A percentile compares a stretch with the other conserved stretches of the same genome.
Evolutionary conservation across 1,140 invertebrate species (phyloP).

Genomic region (Cepaea nemoralis): DNA sequence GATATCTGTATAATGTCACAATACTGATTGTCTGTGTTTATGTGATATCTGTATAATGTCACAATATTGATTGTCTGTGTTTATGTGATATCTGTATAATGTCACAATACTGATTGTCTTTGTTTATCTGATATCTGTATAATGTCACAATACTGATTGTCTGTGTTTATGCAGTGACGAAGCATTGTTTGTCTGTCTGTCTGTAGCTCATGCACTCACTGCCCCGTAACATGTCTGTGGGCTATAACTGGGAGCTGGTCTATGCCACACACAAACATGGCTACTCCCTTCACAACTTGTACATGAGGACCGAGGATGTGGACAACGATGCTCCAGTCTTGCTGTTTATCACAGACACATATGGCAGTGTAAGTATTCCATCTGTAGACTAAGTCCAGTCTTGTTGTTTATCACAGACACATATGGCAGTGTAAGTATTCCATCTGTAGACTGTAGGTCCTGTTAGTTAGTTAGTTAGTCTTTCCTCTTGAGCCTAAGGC

Average conservation of each 20-base stretch:
- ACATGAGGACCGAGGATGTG: slow-evolving; percentile 90
- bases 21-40: no score
- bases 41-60: no score
- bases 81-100: no score
- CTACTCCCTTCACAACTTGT: slow-evolving; percentile 96
- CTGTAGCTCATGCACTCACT: neutral
- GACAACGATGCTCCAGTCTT: slow-evolving; percentile 87
- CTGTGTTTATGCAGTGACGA: no score
- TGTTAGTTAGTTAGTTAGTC: no score
- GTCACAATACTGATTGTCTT: no score
- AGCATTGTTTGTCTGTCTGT: no score
- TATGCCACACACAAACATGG: slow-evolving; percentile 97
- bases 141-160: no score
- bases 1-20: no score
- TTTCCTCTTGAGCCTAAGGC: no score
- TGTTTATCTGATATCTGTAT: no score
- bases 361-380: slow-evolving; percentile 83
- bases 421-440: slow-evolving; percentile 84
- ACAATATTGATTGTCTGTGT: no score
- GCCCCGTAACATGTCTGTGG: slow-evolving; percentile 53
- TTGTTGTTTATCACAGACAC: slow-evolving; percentile 95
- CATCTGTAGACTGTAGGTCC: slow-evolving; percentile 76
- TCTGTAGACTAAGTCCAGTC: slow-evolving; percentile 80
- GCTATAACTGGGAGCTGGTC: slow-evolving; percentile 94
- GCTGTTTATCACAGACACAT: slow-evolving; percentile 93